These are phyloP conservation scores for Telenomus remus DNA, from an alignment of 1,140 invertebrate species.

Conservation along the genomic window DNA sequence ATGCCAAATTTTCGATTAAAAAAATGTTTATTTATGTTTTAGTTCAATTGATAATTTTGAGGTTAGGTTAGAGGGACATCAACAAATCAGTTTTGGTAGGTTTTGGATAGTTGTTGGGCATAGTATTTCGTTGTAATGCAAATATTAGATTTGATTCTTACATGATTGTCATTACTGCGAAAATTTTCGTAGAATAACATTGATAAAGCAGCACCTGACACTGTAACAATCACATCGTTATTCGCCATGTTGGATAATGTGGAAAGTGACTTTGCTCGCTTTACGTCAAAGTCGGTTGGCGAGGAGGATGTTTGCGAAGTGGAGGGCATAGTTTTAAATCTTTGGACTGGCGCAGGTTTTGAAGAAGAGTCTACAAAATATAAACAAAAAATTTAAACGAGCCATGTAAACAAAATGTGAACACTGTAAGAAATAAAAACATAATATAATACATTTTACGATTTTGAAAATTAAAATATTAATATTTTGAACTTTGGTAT, in stretches of 20 bases:
- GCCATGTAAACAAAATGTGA: too few relatives aligned
- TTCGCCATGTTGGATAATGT: slow-evolving; percentile 67
- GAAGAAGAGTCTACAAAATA: too few relatives aligned
- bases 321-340: background rate
- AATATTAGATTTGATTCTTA: slow-evolving; percentile 57
- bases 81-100: background rate
- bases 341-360: background rate
- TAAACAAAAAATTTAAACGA: too few relatives aligned
- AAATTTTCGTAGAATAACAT: slow-evolving; percentile 80
- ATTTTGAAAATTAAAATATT: too few relatives aligned
- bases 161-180: slow-evolving; percentile 77
- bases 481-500: too few relatives aligned
- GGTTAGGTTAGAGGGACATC: slow-evolving; percentile 10
- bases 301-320: too few relatives aligned
- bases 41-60: background rate
- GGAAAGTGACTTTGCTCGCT: background rate
- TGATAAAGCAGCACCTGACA: slow-evolving; percentile 78
- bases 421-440: too few relatives aligned
- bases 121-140: background rate
- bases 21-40: slow-evolving; percentile 22
- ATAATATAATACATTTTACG: too few relatives aligned
- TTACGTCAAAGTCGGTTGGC: background rate
- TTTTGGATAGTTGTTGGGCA: background rate
- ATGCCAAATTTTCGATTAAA: slow-evolving; percentile 22
- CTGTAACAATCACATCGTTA: slow-evolving; percentile 66